Evolutionary conservation across 2,797 vertebrate species (phyloP), one percentile per base, ranked within the genome.

Genomic region (Poeciliopsis presidionis): DNA sequence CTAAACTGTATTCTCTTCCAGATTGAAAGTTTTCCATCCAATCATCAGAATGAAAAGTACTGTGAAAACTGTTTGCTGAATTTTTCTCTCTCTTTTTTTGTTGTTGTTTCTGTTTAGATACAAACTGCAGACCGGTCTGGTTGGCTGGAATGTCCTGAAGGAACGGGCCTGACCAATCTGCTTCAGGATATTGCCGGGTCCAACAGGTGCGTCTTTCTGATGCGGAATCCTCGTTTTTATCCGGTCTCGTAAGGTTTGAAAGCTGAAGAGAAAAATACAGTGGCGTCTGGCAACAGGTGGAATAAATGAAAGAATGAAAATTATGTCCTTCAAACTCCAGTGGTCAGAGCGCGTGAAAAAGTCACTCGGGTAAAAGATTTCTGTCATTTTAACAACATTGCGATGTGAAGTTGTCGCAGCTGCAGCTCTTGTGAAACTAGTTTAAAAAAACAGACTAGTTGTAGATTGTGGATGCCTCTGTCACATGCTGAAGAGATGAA

Each of bases 111-210:
- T 7, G 33, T 43, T 59, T 22, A 93, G 93, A 85, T 92, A 39
- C 88, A 93, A 78, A 91, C 87, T 25, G 71, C 86, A 57, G 77
- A 89, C n/a, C 73, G 14, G 67, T 75, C 67, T 72, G 89, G 88
- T 76, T 91, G 91, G 93, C 73, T 73, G 18, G 72, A 91, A 39
- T 89, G 81, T 85, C 75, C 83, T 46, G 92, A 94, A 75, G 90
- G 90, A 46, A 87, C 0, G 20, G 86, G 81, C 75, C 78, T 93
- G 8, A 73, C 74, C 25, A 57, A 36, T 80, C 72, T 89, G 2
- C 81, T 93, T 45, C 85, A 84, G 16, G 77, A 91, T 41, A 84
- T 93, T 36, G 72, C 84, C 16, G 73, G 78, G 0, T 87, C 89
- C 57, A 87, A 84, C 84, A 91, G 91, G 93, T 94, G 57, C 0